A percentile compares a stretch with the other conserved stretches of the same genome.
phyloP scores from a whole-genome alignment of 2,888 invertebrate species.

The Coleophora deauratella region DNA sequence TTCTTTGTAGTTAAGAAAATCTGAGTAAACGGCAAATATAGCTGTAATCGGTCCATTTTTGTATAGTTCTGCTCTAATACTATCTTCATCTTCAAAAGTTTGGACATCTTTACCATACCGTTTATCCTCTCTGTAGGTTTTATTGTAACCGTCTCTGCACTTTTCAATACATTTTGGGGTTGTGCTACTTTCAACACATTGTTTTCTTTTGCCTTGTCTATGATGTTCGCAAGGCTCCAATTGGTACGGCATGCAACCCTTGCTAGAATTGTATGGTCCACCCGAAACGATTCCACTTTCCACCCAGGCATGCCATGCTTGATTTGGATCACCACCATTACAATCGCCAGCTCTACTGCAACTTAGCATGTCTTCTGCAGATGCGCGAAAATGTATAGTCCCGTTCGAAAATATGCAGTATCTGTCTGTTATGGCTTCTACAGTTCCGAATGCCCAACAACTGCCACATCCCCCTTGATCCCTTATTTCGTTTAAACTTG shows the following conservation, averaged over 20 bases:
- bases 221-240: slow-evolving; percentile 94
- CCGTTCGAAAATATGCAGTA: slow-evolving; percentile 88
- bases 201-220: slow-evolving; percentile 82
- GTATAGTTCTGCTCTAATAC: slow-evolving; percentile 87
- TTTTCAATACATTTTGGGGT: slow-evolving; percentile 86
- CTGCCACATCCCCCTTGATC: slow-evolving; percentile 95
- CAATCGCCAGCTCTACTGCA: slow-evolving; percentile 89
- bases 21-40: slow-evolving; percentile 89
- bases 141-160: slow-evolving; percentile 80
- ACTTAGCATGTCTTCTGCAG: slow-evolving; percentile 88
- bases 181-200: slow-evolving; percentile 77
- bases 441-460: slow-evolving; percentile 95
- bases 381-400: slow-evolving; percentile 80
- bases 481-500: slow-evolving; percentile 86
- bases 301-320: slow-evolving; percentile 93
- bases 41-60: slow-evolving; percentile 92
- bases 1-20: slow-evolving; percentile 87
- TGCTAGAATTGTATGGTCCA: slow-evolving; percentile 82
- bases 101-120: slow-evolving; percentile 81
- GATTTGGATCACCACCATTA: slow-evolving; percentile 84
- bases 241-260: slow-evolving; percentile 91
- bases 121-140: slow-evolving; percentile 83
- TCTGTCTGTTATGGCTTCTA: slow-evolving; percentile 93
- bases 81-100: slow-evolving; percentile 72
- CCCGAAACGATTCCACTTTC: slow-evolving; percentile 90